Evolutionary conservation across 2,888 invertebrate species (phyloP).

Genomic region (Microchrysa polita): DNA sequence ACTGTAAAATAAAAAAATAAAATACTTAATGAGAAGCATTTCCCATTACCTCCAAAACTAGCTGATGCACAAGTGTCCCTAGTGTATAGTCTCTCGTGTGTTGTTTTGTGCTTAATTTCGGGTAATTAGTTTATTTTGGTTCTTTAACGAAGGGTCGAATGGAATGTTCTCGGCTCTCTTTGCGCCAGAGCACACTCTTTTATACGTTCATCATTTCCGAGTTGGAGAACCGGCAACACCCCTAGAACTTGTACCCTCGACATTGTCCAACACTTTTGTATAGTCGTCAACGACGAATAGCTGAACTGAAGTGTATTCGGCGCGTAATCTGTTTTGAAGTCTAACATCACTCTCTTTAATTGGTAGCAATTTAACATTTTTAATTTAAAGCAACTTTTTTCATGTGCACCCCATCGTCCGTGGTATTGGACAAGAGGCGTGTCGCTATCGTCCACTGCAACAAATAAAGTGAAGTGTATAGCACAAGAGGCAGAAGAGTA

Average conservation of each 20-base stretch:
- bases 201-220: neutral
- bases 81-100: conserved; percentile 38
- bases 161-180: conserved; percentile 14
- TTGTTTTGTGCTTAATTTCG: conserved; percentile 48
- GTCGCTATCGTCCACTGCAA: neutral
- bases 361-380: conserved; percentile 51
- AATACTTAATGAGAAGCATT: conserved; percentile 40
- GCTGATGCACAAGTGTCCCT: too few relatives aligned
- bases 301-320: conserved; percentile 30
- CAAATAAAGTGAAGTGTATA: neutral
- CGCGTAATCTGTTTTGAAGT: conserved; percentile 47
- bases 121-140: conserved; percentile 48
- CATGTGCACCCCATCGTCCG: neutral
- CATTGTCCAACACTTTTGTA: conserved; percentile 3
- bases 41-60: conserved; percentile 40
- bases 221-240: neutral
- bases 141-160: conserved; percentile 21
- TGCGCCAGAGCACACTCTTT: conserved; percentile 7
- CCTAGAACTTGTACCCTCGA: neutral
- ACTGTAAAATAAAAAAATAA: conserved; percentile 11
- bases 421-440: neutral
- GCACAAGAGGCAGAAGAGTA: too few relatives aligned
- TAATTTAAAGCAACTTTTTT: conserved; percentile 49
- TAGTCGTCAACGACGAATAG: neutral
- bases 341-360: conserved; percentile 51